phyloP scores from a whole-genome alignment of 23 tunicate species.

The Styela clava region DNA sequence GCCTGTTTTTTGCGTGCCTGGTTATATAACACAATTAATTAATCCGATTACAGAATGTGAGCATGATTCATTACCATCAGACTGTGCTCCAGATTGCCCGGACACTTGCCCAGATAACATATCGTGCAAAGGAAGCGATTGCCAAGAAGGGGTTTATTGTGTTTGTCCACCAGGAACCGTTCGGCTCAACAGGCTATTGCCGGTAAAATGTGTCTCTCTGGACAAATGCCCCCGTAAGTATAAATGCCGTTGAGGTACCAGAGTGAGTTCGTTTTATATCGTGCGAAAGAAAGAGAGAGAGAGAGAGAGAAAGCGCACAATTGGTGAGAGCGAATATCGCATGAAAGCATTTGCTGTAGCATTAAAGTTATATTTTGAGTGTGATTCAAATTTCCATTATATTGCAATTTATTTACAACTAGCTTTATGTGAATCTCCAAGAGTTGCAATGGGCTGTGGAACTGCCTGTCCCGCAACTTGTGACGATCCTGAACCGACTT shows the following conservation, averaged over 20 bases:
- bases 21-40: too few relatives aligned
- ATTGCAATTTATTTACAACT: not conserved
- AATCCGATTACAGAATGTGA: not conserved
- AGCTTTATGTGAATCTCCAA: constrained; percentile 18
- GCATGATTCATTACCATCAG: not conserved
- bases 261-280: too few relatives aligned
- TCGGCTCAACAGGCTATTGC: constrained; percentile 3
- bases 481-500: constrained; percentile 10
- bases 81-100: not conserved
- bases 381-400: too few relatives aligned
- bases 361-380: too few relatives aligned
- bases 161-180: constrained; percentile 7
- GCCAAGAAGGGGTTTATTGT: constrained; percentile 16
- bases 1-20: too few relatives aligned
- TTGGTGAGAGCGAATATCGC: not conserved
- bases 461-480: constrained; percentile 19
- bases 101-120: not conserved
- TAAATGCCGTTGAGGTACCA: too few relatives aligned
- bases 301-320: not conserved
- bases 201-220: not conserved
- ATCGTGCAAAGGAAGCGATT: not conserved
- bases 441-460: not conserved
- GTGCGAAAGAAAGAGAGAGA: not conserved
- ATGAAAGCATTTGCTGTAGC: too few relatives aligned
- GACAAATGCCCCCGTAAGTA: not conserved